Conservation (phyloP, 2,797 vertebrate species). For the Chelonia mydas region DNA sequence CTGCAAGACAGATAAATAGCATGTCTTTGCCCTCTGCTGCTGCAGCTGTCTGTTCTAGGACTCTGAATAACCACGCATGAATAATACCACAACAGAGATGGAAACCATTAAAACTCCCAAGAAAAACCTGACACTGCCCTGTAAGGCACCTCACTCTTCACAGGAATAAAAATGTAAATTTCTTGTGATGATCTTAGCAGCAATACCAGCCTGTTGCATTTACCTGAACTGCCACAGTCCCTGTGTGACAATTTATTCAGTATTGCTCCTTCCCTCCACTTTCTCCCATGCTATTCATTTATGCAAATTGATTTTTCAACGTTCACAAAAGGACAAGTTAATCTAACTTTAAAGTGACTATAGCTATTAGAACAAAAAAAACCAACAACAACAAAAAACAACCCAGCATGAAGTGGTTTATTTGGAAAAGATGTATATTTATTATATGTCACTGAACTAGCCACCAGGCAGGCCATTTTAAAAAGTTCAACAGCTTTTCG, state of each 20-base stretch:
- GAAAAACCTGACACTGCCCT: constrained; percentile 29
- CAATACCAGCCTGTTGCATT: constrained; percentile 25
- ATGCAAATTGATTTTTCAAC: background rate
- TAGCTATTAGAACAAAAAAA: background rate
- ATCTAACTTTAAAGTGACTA: constrained; percentile 1
- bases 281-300: background rate
- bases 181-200: constrained; percentile 10
- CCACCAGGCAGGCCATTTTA: background rate
- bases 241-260: background rate
- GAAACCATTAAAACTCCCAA: constrained; percentile 25
- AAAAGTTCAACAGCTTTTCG: background rate
- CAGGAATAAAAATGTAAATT: constrained; percentile 37
- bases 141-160: constrained; percentile 2
- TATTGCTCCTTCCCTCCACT: background rate
- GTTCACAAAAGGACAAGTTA: constrained; percentile 24
- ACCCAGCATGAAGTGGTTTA: background rate
- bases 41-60: background rate
- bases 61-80: constrained; percentile 10
- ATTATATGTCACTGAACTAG: background rate
- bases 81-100: constrained; percentile 9
- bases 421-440: background rate
- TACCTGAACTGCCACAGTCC: background rate
- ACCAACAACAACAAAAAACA: background rate
- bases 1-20: constrained; percentile 4
- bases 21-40: background rate